Evolutionary conservation across 1,140 invertebrate species (phyloP), one percentile per base, ranked within the genome.

Genomic region (Zaprionus taronus): DNA sequence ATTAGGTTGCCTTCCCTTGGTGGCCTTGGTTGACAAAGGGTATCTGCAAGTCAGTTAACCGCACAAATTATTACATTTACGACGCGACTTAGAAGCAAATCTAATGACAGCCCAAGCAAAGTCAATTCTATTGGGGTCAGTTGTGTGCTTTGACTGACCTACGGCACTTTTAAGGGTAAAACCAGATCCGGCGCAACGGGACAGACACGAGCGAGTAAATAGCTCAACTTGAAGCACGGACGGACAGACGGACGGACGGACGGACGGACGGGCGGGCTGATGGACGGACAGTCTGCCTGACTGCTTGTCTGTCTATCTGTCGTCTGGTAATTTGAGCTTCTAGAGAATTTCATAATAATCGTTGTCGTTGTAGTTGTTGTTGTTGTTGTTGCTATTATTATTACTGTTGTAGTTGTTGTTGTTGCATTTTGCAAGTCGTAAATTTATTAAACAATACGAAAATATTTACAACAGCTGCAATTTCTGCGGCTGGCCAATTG

Each of bases 401-500:
- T 36, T 36, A 26, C 17, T 51, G n/a, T n/a, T n/a, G n/a, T n/a
- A n/a, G 31, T 58, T 63, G 41, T 55, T 51, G 55, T 28, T 72
- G 61, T 65, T 51, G 60, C 41, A 34, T 62, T 70, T 63, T 55
- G 69, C 69, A 57, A 72, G 64, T 73, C 63, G 65, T 68, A 57
- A 76, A 65, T 72, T 76, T 76, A 64, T 74, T 63, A 63, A 75
- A 28, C 58, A 63, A 49, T 12, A 68, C 28, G 26, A 64, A 36
- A 66, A 44, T 36, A 71, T 71, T 51, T 70, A 68, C 67, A 64
- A 57, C 51, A 71, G 73, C 68, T 71, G 73, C 67, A 76, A 38
- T 70, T 75, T 68, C 61, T 57, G 72, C 55, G 53, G 47, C 67
- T 57, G 49, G 67, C 61, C 58, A 76, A 76, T 76, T 76, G 73